Evolutionary conservation across 2,888 invertebrate species (phyloP), one percentile per base, ranked within the genome.

Genomic region (Gymnocheta viridis): DNA sequence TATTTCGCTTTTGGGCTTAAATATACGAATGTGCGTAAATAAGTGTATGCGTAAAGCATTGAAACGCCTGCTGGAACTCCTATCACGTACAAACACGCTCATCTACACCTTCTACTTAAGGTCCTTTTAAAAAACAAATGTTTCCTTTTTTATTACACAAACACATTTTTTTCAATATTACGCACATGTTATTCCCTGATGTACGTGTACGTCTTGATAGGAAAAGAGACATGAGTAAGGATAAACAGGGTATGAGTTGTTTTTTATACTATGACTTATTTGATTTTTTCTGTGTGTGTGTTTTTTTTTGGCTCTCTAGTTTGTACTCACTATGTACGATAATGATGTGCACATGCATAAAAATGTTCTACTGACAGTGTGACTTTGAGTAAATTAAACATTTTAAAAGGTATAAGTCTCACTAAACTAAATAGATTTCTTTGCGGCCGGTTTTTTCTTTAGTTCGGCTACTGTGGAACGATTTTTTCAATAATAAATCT

Each of bases 101-200:
- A 19, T 22, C 27, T 32, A 56, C 41, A 24, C 32, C 62, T 56
- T 77, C 44, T 60, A 22, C 32, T 58, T 35, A 58, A 27, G 17
- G 29, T 62, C 49, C 67, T 67, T 73, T 19, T 14, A 29, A 14
- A 49, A 67, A 67, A 81, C 44, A 51, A 74, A 73, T 74, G 51
- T 62, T 81, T 67, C n/a, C 58, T 44, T 67, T 44, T 67, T 74
- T 60, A 81, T 29, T 67, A 41, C 38, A 47, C 56, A 47, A 22
- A 56, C 56, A 72, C 32, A 66, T 64, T 44, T 78, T n/a, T 62
- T 78, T 62, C 69, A 78, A 74, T 60, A 73, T 60, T 62, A 74
- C 69, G 60, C 74, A 74, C 67, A 81, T 81, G 74, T 74, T 60
- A 67, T 54, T 62, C 69, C 54, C 69, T 54, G 22, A 4, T 29